Evolutionary conservation across 2,113 vertebrate genomes (phyloP).

Genomic region (Probosciger aterrimus): DNA sequence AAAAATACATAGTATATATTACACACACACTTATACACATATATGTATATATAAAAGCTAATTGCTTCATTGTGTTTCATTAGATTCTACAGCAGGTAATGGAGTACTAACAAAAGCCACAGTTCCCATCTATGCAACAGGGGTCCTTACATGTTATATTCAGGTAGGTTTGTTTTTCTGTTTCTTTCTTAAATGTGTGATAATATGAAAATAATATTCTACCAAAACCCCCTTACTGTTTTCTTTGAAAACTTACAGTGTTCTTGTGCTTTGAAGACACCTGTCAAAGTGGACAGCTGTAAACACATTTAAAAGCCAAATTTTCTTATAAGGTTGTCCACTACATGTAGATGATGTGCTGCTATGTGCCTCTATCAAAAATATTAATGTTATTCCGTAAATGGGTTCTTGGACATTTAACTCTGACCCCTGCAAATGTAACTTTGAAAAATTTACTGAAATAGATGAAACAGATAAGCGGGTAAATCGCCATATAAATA

Average conservation of each 20-base stretch:
- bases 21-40: background rate
- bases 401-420: background rate
- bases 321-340: background rate
- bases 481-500: background rate
- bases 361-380: background rate
- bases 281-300: background rate
- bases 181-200: background rate
- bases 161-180: slow-evolving; percentile 77
- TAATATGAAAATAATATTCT: background rate
- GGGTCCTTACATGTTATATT: slow-evolving; percentile 96
- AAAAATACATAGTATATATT: background rate
- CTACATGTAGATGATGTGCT: background rate
- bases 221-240: rapidly evolving
- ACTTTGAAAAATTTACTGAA: background rate
- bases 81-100: slow-evolving; percentile 89
- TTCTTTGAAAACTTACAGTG: background rate
- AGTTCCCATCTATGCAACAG: slow-evolving; percentile 98
- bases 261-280: background rate
- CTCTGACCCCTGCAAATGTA: background rate
- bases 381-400: background rate
- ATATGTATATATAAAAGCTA: background rate
- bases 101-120: slow-evolving; percentile 98
- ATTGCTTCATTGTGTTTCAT: background rate
- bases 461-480: background rate
- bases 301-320: background rate